These are phyloP conservation scores for Rugalucina vietnamica DNA, from an alignment of 2,888 invertebrate species.

Conservation along the genomic window DNA sequence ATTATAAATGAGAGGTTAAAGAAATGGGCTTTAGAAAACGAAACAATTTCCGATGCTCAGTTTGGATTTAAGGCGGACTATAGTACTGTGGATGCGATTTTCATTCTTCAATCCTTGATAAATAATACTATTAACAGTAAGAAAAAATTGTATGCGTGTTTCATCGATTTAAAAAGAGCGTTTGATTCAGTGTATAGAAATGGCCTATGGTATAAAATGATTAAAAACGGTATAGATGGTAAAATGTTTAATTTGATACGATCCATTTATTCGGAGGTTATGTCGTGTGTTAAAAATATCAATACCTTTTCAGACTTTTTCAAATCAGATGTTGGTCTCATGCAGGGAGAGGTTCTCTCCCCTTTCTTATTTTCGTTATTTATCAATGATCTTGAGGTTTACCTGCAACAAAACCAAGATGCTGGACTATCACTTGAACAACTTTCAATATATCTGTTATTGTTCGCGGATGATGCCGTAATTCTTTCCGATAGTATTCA, in stretches of 20 bases:
- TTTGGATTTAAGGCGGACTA: constrained; percentile 29
- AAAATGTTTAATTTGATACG: constrained; percentile 31
- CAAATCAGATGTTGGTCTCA: constrained; percentile 14
- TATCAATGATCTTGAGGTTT: constrained; percentile 30
- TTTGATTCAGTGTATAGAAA: constrained; percentile 45
- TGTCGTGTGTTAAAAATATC: constrained; percentile 38
- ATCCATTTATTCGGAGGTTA: constrained; percentile 40
- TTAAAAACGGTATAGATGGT: constrained; percentile 36
- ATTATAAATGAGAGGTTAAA: constrained; percentile 35
- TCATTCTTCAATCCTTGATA: constrained; percentile 32
- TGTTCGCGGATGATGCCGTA: constrained; percentile 41
- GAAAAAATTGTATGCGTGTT: constrained; percentile 41
- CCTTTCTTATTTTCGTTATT: constrained; percentile 25
- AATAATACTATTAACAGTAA: constrained; percentile 20
- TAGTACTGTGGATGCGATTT: constrained; percentile 48
- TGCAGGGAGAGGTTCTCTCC: constrained; percentile 38
- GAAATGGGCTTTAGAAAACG: constrained; percentile 20
- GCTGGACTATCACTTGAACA: not conserved
- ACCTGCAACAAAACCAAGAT: not conserved
- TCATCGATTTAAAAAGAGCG: constrained; percentile 42
- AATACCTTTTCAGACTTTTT: constrained; percentile 34
- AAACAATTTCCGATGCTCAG: constrained; percentile 35
- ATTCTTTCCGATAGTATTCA: constrained; percentile 25
- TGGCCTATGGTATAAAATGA: constrained; percentile 48
- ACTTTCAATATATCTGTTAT: constrained; percentile 22